A percentile compares a stretch with the other conserved stretches of the same genome.
Conservation (phyloP, 37 sponge, comb jelly and placozoan species). For the Cladorhizidae sp. region DNA sequence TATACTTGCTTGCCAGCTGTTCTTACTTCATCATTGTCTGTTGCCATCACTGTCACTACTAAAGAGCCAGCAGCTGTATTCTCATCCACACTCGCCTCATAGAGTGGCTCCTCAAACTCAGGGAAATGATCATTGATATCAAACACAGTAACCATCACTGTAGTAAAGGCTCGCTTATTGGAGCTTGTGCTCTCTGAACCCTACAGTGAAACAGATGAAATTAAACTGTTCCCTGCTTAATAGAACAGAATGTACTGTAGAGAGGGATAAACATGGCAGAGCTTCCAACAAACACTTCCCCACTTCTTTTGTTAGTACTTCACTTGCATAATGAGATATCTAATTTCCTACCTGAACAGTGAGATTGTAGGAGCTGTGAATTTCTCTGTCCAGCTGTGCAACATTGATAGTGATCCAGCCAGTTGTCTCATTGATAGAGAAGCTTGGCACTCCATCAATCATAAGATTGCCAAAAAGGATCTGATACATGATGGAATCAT, state of each 20-base stretch:
- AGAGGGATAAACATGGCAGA: background rate
- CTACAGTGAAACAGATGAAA: too few species aligned
- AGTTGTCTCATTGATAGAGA: constrained; percentile 27
- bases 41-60: constrained; percentile 38
- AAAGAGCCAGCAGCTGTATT: background rate
- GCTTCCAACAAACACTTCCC: too few species aligned
- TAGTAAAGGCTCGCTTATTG: background rate
- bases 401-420: constrained; percentile 54
- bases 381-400: constrained; percentile 44
- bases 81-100: constrained; percentile 36
- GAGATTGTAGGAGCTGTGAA: constrained; percentile 20
- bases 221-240: background rate
- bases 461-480: constrained; percentile 22
- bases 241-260: background rate
- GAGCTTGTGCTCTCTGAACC: constrained; percentile 12
- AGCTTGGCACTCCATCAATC: constrained; percentile 38
- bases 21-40: constrained; percentile 38
- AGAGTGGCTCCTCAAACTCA: constrained; percentile 24
- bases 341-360: constrained; percentile 30
- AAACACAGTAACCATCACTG: constrained; percentile 46
- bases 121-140: constrained; percentile 71
- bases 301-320: background rate
- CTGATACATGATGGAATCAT: constrained; percentile 36
- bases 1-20: too few species aligned
- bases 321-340: background rate